Conservation (phyloP, 2,797 vertebrate genomes). For the Aulostomus chinensis region DNA sequence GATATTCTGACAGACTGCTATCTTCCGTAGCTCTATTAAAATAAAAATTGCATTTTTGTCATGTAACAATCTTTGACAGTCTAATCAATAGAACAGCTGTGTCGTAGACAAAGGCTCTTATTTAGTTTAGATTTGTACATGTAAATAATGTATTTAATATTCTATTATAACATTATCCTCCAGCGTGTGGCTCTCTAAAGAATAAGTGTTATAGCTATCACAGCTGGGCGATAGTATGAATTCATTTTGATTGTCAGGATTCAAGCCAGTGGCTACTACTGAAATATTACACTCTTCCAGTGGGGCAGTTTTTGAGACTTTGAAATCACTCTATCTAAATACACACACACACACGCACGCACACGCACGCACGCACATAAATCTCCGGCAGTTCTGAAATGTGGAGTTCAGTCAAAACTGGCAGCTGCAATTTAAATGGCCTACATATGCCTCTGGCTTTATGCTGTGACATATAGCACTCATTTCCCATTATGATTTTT, state of each 20-base stretch:
- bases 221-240: background rate
- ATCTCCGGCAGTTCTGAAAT: too few relatives aligned
- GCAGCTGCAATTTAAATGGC: constrained; percentile 6
- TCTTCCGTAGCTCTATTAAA: constrained; percentile 19
- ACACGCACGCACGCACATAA: too few relatives aligned
- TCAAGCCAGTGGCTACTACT: background rate
- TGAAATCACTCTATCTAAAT: constrained; percentile 12
- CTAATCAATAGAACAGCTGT: background rate
- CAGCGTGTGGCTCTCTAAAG: too few relatives aligned
- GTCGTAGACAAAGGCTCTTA: background rate
- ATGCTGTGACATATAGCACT: constrained; percentile 19
- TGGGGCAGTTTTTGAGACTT: background rate
- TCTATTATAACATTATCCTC: too few relatives aligned
- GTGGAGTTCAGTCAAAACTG: too few relatives aligned
- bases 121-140: background rate
- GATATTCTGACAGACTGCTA: constrained; percentile 4
- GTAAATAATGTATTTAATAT: background rate
- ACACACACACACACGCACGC: background rate
- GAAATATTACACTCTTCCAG: background rate
- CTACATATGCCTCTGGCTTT: constrained; percentile 14
- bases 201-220: background rate
- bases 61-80: constrained; percentile 8
- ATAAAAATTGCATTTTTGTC: constrained; percentile 6
- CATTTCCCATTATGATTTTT: constrained; percentile 7
- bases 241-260: background rate